Conservation (phyloP, 1,140 invertebrate species). For the Drosophila obscura region DNA sequence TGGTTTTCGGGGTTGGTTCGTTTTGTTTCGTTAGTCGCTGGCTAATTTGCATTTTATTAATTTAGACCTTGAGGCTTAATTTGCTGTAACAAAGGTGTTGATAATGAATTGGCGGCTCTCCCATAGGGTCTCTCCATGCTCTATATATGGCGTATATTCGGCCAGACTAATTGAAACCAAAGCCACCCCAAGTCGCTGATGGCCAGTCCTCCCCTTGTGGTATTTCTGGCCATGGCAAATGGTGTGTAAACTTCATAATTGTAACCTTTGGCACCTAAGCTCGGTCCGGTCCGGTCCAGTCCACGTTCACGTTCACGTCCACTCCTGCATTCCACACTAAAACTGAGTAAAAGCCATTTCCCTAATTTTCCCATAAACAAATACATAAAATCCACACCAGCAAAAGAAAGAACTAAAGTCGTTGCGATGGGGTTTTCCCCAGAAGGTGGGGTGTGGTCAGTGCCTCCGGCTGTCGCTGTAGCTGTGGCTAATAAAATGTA, state of each 20-base stretch:
- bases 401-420: too few species aligned
- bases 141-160: constrained; percentile 1
- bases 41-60: constrained; percentile 76
- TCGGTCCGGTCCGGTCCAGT: not conserved
- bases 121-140: constrained; percentile 14
- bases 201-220: constrained; percentile 14
- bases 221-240: constrained; percentile 59
- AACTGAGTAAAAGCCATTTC: constrained; percentile 76
- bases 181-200: constrained; percentile 9
- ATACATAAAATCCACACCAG: constrained; percentile 83
- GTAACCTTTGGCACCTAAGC: constrained; percentile 77
- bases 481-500: constrained; percentile 71
- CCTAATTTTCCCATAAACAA: constrained; percentile 84
- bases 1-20: too few species aligned
- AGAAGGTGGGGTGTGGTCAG: not conserved
- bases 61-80: constrained; percentile 68
- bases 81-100: constrained; percentile 82
- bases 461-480: constrained; percentile 24
- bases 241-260: constrained; percentile 83
- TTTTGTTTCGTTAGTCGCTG: constrained; percentile 25
- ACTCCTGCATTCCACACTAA: constrained; percentile 19
- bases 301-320: too few species aligned
- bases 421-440: too few species aligned
- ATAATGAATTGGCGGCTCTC: constrained; percentile 70
- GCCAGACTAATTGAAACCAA: constrained; percentile 53